Evolutionary conservation across 1,140 invertebrate genomes (phyloP).

Genomic region (Tribolium madens): DNA sequence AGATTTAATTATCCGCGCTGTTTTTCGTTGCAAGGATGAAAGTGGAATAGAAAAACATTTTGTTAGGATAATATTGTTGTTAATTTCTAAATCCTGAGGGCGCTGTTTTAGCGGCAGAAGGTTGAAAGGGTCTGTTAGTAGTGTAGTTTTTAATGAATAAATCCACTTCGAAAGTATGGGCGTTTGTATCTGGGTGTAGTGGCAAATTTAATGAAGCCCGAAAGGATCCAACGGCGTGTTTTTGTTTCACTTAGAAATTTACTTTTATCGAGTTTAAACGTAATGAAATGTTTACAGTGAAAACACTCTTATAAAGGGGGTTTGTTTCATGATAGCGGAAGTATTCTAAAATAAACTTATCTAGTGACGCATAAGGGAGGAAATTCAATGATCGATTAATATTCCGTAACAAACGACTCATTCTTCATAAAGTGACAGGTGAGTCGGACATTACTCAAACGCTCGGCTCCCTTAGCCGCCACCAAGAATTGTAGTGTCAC

Average conservation of each 20-base stretch:
- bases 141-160: constrained; percentile 23
- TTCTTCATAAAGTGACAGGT: constrained; percentile 42
- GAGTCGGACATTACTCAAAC: constrained; percentile 45
- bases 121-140: constrained; percentile 5
- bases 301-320: constrained; percentile 43
- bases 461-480: constrained; percentile 18
- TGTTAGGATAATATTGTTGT: constrained; percentile 12
- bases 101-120: not conserved
- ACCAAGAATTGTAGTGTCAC: constrained; percentile 39
- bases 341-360: constrained; percentile 46
- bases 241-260: constrained; percentile 45
- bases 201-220: constrained; percentile 20
- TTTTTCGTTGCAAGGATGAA: not conserved
- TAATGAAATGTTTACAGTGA: constrained; percentile 43
- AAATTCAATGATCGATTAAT: constrained; percentile 46
- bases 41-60: not conserved
- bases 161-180: not conserved
- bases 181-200: not conserved
- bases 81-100: not conserved
- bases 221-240: constrained; percentile 26
- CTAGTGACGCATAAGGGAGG: constrained; percentile 35
- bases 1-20: too few species aligned
- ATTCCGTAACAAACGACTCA: constrained; percentile 44
- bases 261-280: constrained; percentile 46
- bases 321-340: constrained; percentile 45